phyloP scores from a whole-genome alignment of 2,888 invertebrate species.

The Euplexia lucipara region DNA sequence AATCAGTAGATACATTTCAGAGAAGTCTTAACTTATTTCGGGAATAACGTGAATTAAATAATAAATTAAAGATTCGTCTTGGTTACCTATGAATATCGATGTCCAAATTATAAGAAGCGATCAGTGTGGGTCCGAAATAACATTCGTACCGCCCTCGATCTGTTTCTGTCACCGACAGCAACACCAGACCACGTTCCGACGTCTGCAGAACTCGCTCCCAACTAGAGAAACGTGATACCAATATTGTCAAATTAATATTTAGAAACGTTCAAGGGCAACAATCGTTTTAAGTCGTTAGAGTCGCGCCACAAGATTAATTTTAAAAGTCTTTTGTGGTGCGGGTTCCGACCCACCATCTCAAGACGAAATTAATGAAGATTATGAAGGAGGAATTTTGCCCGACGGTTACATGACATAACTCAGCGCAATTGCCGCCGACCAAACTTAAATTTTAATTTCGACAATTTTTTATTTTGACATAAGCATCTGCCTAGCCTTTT shows the following conservation, averaged over 20 bases:
- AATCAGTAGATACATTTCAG: conserved; percentile 2
- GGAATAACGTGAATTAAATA: not conserved
- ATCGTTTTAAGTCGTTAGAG: too few species aligned
- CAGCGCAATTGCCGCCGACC: too few species aligned
- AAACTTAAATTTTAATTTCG: too few species aligned
- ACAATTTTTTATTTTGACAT: too few species aligned
- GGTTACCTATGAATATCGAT: conserved; percentile 90
- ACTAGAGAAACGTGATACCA: conserved; percentile 70
- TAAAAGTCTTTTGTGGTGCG: too few species aligned
- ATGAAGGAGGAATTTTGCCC: too few species aligned
- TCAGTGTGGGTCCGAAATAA: conserved; percentile 90
- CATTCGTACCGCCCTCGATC: conserved; percentile 92
- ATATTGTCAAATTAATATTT: not conserved
- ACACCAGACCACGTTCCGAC: conserved; percentile 91
- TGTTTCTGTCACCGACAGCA: conserved; percentile 90
- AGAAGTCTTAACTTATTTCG: too few species aligned
- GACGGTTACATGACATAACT: too few species aligned
- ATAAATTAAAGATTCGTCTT: not conserved
- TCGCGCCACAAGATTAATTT: too few species aligned
- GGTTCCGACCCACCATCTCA: too few species aligned
- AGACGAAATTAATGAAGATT: not conserved
- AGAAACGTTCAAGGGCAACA: not conserved
- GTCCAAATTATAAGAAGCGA: conserved; percentile 91
- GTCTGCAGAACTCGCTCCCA: conserved; percentile 92
- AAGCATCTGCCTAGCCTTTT: too few species aligned